These are phyloP conservation scores for Ephialtes manifestator DNA, from an alignment of 2,888 invertebrate species.

Conservation along the genomic window DNA sequence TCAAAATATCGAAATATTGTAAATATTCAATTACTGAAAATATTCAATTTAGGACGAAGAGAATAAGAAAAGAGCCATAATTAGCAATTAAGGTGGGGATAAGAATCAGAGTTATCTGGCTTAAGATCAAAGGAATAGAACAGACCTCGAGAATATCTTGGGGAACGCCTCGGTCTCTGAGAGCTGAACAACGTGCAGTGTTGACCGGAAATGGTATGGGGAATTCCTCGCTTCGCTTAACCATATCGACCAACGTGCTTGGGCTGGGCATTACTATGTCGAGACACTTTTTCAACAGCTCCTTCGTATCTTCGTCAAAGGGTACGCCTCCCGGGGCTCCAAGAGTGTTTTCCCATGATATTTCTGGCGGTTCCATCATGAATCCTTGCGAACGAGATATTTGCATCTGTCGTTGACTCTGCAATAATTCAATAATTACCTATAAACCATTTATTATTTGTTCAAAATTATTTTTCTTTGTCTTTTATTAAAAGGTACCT, in stretches of 20 bases:
- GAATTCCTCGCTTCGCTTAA: conserved; percentile 83
- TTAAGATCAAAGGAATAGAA: background rate
- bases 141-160: conserved; percentile 79
- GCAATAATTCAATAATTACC: conserved; percentile 8
- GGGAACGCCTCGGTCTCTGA: conserved; percentile 78
- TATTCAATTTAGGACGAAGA: background rate
- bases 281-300: conserved; percentile 78
- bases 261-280: conserved; percentile 77
- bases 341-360: conserved; percentile 83
- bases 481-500: too few relatives aligned
- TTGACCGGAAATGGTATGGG: conserved; percentile 85
- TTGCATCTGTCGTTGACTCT: conserved; percentile 58
- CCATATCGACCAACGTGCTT: conserved; percentile 78
- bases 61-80: background rate
- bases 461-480: too few relatives aligned
- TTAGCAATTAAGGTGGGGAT: background rate
- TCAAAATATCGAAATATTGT: too few relatives aligned
- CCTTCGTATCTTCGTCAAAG: conserved; percentile 82
- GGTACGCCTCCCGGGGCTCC: conserved; percentile 82
- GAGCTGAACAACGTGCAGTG: conserved; percentile 79
- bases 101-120: conserved; percentile 9
- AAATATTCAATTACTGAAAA: background rate
- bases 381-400: conserved; percentile 70
- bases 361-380: conserved; percentile 80
- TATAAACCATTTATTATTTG: background rate